phyloP scores from a whole-genome alignment of 2,888 invertebrate species.

The Agrochola circellaris region DNA sequence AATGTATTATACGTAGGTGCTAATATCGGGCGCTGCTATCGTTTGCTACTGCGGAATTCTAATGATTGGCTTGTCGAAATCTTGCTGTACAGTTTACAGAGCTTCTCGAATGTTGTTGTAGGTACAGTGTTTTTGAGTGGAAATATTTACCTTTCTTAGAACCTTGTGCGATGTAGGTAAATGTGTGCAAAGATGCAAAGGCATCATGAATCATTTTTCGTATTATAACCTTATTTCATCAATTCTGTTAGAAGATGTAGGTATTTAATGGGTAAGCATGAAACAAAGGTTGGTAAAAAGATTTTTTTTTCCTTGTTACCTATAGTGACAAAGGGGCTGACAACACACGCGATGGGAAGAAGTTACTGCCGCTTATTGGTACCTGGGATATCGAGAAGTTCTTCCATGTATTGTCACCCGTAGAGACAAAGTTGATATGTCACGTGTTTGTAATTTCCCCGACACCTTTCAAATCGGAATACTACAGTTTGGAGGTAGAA shows the following conservation, averaged over 20 bases:
- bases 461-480: conserved; percentile 19
- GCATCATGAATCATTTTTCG: not conserved
- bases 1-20: conserved; percentile 75
- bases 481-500: not conserved
- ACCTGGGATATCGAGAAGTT: conserved; percentile 33
- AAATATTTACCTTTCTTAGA: not conserved
- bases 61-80: conserved; percentile 59
- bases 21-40: conserved; percentile 62
- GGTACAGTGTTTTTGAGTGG: not conserved
- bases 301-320: conserved; percentile 28
- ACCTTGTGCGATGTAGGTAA: too few relatives aligned
- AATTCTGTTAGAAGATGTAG: not conserved
- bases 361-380: conserved; percentile 46
- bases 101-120: not conserved
- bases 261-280: not conserved
- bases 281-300: conserved; percentile 19
- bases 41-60: conserved; percentile 58
- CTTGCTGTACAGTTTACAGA: conserved; percentile 16
- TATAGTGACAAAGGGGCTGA: conserved; percentile 37
- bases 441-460: conserved; percentile 32
- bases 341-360: conserved; percentile 39
- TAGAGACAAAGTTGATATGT: conserved; percentile 17
- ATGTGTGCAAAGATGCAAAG: not conserved
- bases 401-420: conserved; percentile 25
- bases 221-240: not conserved